Conservation (phyloP, 2,888 invertebrate species). For the Drosophila flavopinicola region DNA sequence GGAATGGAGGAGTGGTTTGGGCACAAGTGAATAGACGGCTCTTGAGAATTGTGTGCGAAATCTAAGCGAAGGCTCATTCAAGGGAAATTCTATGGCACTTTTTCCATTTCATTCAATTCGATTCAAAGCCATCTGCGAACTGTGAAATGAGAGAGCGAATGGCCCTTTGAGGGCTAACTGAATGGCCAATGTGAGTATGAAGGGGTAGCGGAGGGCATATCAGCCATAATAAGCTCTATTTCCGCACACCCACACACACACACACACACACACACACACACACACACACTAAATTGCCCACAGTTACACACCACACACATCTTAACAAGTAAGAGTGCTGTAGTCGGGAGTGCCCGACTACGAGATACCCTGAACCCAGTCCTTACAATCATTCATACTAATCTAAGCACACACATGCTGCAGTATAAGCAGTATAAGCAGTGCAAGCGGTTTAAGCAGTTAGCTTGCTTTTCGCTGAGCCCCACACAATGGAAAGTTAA, state of each 20-base stretch:
- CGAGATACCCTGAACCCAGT: no score
- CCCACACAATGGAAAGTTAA: no score
- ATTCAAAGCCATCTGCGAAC: constrained; percentile 62
- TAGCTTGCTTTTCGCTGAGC: no score
- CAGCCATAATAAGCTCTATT: constrained; percentile 74
- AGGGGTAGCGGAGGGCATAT: constrained; percentile 9
- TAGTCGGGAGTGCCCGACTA: no score
- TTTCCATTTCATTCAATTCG: constrained; percentile 67
- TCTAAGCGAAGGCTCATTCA: constrained; percentile 71
- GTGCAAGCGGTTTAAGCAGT: no score
- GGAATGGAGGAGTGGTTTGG: constrained; percentile 7
- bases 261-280: constrained; percentile 27
- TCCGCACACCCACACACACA: constrained; percentile 57
- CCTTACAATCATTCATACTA: no score
- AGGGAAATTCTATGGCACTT: constrained; percentile 64
- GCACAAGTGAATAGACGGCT: constrained; percentile 41
- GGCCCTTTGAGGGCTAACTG: constrained; percentile 48
- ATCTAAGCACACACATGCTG: no score
- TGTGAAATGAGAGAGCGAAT: constrained; percentile 67
- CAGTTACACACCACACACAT: constrained; percentile 54
- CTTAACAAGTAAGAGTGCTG: no score
- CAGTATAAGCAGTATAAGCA: no score
- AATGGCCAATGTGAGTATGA: constrained; percentile 17
- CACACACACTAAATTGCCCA: constrained; percentile 60
- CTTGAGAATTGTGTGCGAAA: constrained; percentile 70